Evolutionary conservation across 2,113 vertebrate genomes (phyloP), one percentile per base, ranked within the genome.

Genomic region (Addax nasomaculatus): DNA sequence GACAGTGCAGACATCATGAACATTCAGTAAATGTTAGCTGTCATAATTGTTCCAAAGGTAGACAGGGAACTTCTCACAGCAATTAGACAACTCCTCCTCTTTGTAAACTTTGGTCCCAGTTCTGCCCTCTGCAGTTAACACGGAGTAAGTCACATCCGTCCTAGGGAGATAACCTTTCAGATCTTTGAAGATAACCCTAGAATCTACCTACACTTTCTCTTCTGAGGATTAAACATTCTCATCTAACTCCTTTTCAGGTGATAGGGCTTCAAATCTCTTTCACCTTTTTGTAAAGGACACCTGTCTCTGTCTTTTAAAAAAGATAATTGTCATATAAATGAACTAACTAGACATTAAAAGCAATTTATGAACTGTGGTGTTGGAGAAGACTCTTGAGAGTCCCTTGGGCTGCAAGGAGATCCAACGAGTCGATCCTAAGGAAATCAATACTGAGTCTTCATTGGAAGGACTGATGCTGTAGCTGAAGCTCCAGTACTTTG

Each of bases 51-150:
- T 53, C 83, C 27, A 53, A 80, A 29, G 79, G 39, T 16, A 58
- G 33, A 79, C 6, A 14, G 39, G 55, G 49, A 89, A 33, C 27
- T 9, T 88, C 19, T 16, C 30, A 30, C 30, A 83, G 30, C 39
- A 76, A 30, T 39, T 43, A 88, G 17, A 43, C 16, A 93, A 81
- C 36, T 16, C 15, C 7, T 51, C n/a, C 53, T 90, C 57, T n/a
- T n/a, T 79, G 39, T 43, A 36, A 93, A 11, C 73, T 79, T 33
- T 47, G 80, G n/a, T 90, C 91, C n/a, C 30, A 81, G 33, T 47
- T 83, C 85, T 90, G 90, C 84, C 73, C 87, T 94, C 94, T 89
- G 70, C 51, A 96, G 97, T 78, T 60, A 79, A 62, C 13, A 43
- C 4, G 1, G 36, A 55, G n/a, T 83, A 89, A 93, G 39, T 93